Evolutionary conservation across 2,113 vertebrate species (phyloP).

Genomic region (Centropus bengalensis): DNA sequence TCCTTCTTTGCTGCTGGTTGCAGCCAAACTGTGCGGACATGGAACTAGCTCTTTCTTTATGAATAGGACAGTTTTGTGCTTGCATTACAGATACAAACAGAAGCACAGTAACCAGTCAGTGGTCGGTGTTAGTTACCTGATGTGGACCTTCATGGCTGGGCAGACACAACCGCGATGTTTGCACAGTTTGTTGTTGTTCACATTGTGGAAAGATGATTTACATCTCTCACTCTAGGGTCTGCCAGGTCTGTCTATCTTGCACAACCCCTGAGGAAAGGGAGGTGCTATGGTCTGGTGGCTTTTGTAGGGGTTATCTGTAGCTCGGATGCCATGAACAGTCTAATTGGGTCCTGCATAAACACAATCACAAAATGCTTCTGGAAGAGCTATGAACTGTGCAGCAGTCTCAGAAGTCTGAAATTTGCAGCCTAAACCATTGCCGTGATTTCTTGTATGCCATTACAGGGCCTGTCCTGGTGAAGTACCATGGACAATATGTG

Average conservation of each 20-base stretch:
- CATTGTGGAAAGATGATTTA: neutral
- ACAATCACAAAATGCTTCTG: neutral
- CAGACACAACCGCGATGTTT: neutral
- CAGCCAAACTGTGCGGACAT: fast-evolving
- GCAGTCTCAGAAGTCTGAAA: neutral
- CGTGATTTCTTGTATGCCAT: neutral
- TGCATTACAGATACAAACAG: neutral
- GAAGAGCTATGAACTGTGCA: neutral
- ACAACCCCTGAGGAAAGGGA: neutral
- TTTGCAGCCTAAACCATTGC: neutral
- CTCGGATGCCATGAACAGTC: neutral
- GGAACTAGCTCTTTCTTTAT: neutral
- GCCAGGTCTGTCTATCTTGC: neutral
- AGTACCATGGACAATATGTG: fast-evolving
- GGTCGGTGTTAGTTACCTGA: neutral
- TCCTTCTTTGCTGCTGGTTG: neutral
- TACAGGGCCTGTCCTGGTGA: neutral
- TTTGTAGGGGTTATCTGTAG: neutral
- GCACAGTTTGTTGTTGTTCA: neutral
- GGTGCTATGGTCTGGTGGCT: neutral
- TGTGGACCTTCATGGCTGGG: neutral
- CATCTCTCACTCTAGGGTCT: neutral
- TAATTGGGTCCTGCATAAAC: neutral
- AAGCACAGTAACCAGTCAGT: neutral
- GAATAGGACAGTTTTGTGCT: neutral